These are phyloP conservation scores for Rhinella marina DNA, from an alignment of 2,797 vertebrate species.

Conservation along the genomic window DNA sequence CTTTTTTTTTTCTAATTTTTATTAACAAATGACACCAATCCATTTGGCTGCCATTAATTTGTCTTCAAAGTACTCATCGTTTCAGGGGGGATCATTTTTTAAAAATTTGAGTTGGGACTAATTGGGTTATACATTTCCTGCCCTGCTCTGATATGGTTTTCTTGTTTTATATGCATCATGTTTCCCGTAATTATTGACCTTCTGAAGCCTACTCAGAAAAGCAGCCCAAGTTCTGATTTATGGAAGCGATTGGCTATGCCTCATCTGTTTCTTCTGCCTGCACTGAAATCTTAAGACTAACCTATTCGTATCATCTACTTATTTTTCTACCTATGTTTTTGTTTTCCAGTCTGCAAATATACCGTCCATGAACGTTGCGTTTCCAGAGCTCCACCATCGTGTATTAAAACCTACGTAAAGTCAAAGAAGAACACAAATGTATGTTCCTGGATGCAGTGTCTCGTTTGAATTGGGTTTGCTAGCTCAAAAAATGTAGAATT, in stretches of 20 bases:
- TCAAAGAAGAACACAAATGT: constrained; percentile 94
- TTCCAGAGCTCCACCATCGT: constrained; percentile 86
- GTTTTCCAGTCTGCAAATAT: constrained; percentile 90
- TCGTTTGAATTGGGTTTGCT: neutral
- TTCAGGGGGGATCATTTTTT: constrained; percentile 75
- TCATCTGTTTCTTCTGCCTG: constrained; percentile 59
- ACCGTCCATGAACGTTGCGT: constrained; percentile 92
- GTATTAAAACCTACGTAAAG: constrained; percentile 94
- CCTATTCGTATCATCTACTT: constrained; percentile 47
- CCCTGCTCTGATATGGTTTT: constrained; percentile 72
- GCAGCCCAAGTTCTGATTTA: constrained; percentile 72
- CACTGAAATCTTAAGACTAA: constrained; percentile 49
- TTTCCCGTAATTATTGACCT: constrained; percentile 79
- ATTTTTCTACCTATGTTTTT: constrained; percentile 58
- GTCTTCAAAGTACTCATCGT: constrained; percentile 76
- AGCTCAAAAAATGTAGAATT: constrained; percentile 12
- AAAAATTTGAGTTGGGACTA: constrained; percentile 72
- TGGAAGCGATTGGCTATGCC: constrained; percentile 71
- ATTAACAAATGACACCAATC: constrained; percentile 72
- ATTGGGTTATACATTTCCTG: constrained; percentile 82
- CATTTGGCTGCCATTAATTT: constrained; percentile 78
- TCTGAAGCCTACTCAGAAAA: constrained; percentile 73
- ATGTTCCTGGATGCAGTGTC: constrained; percentile 66
- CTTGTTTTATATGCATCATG: constrained; percentile 75
- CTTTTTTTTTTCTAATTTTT: constrained; percentile 42